phyloP scores from a whole-genome alignment of 2,113 vertebrate genomes.

The Eidolon helvum region DNA sequence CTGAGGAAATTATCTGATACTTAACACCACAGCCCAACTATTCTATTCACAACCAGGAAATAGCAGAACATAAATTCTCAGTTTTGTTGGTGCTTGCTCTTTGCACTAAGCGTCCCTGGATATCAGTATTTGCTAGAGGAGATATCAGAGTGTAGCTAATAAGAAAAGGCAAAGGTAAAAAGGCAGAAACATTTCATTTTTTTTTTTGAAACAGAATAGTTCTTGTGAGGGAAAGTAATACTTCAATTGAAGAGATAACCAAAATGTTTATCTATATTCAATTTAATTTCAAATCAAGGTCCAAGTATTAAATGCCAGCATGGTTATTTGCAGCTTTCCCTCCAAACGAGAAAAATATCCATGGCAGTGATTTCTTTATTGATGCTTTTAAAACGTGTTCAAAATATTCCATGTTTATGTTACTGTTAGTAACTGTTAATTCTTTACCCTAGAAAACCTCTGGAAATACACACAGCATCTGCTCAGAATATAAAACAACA shows the following conservation, averaged over 20 bases:
- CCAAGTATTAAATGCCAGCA: conserved; percentile 71
- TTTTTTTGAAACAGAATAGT: conserved; percentile 77
- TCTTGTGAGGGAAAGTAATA: conserved; percentile 79
- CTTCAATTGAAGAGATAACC: conserved; percentile 75
- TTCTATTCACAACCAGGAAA: conserved; percentile 33
- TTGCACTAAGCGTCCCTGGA: conserved; percentile 64
- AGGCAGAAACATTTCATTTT: conserved; percentile 57
- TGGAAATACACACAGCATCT: conserved; percentile 74
- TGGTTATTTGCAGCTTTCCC: conserved; percentile 65
- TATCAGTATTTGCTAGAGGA: conserved; percentile 70
- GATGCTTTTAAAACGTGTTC: conserved; percentile 69
- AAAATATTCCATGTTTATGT: conserved; percentile 64
- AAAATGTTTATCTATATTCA: conserved; percentile 77
- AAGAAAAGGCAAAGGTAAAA: conserved; percentile 53
- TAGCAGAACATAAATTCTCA: conserved; percentile 24
- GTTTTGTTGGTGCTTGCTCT: conserved; percentile 67
- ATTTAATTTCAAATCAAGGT: conserved; percentile 78
- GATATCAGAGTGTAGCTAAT: conserved; percentile 73
- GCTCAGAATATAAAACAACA: conserved; percentile 77
- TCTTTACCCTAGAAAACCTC: conserved; percentile 72
- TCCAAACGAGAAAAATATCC: conserved; percentile 66
- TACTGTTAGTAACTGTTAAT: conserved; percentile 73
- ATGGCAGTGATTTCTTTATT: conserved; percentile 62
- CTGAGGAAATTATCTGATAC: conserved; percentile 49
- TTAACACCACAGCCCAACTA: background rate